Evolutionary conservation across 2,888 invertebrate species (phyloP).

Genomic region (Cheilosia vulpina): DNA sequence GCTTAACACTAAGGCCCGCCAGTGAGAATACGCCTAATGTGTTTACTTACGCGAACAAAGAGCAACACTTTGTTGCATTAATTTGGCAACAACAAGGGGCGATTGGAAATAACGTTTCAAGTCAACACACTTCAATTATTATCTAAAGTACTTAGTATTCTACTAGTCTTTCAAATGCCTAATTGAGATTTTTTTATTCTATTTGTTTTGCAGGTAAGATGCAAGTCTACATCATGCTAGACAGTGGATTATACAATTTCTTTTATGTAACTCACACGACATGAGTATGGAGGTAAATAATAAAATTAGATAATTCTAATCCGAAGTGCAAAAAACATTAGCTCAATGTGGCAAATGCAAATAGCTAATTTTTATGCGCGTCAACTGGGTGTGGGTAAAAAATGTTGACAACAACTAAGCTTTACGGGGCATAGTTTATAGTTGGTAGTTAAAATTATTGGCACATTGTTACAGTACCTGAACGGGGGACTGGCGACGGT

Average conservation of each 20-base stretch:
- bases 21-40: neutral
- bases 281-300: slow-evolving; percentile 48
- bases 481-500: neutral
- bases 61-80: neutral
- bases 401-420: slow-evolving; percentile 11
- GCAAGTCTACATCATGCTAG: slow-evolving; percentile 30
- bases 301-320: slow-evolving; percentile 13
- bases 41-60: neutral
- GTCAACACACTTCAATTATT: neutral
- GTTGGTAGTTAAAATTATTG: slow-evolving; percentile 3
- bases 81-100: neutral
- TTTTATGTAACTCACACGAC: neutral
- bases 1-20: neutral
- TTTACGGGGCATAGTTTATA: slow-evolving; percentile 1
- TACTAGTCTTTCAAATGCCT: neutral
- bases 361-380: slow-evolving; percentile 25
- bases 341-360: neutral
- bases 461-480: neutral
- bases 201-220: slow-evolving; percentile 53
- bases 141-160: neutral
- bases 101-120: neutral
- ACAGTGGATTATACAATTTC: slow-evolving; percentile 30
- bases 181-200: slow-evolving; percentile 10
- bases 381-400: neutral
- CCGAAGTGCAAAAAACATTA: neutral